A percentile compares a stretch with the other conserved stretches of the same genome.
Evolutionary conservation across 1,140 invertebrate genomes (phyloP).

Genomic region (Dendroctonus ponderosae): DNA sequence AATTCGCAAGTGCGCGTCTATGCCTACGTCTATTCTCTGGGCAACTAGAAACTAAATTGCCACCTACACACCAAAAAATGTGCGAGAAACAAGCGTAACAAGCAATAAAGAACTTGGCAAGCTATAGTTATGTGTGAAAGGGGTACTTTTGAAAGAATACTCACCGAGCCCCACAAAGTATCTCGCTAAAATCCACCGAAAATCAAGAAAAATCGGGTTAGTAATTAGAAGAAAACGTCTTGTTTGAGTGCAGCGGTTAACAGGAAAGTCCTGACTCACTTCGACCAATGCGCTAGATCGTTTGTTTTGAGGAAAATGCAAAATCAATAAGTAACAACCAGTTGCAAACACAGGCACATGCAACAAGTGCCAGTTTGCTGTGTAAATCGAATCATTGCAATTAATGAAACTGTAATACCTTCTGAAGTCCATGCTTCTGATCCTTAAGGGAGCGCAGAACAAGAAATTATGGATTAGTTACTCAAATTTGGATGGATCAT

Average conservation of each 20-base stretch:
- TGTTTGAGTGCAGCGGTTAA: too few relatives aligned
- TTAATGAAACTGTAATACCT: conserved; percentile 13
- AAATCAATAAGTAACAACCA: too few relatives aligned
- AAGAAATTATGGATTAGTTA: background rate
- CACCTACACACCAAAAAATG: conserved; percentile 7
- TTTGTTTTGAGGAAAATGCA: too few relatives aligned
- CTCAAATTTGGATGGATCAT: background rate
- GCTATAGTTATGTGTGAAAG: too few relatives aligned
- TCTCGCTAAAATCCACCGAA: conserved; percentile 50
- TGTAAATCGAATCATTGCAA: too few relatives aligned
- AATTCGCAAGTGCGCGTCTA: conserved; percentile 1
- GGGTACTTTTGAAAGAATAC: conserved; percentile 38
- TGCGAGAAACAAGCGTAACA: too few relatives aligned
- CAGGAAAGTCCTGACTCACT: too few relatives aligned
- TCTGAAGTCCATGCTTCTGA: conserved; percentile 4
- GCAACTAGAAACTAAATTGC: background rate
- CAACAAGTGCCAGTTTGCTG: too few relatives aligned
- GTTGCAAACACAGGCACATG: too few relatives aligned
- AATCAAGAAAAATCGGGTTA: conserved; percentile 28
- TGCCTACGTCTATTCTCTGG: background rate
- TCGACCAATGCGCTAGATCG: too few relatives aligned
- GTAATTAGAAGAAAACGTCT: too few relatives aligned
- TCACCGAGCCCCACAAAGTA: conserved; percentile 62
- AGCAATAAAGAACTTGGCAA: conserved; percentile 1
- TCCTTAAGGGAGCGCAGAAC: background rate